Base-by-base conservation (phyloP, 1,140 invertebrate genomes). In the Drosophila truncata region DNA sequence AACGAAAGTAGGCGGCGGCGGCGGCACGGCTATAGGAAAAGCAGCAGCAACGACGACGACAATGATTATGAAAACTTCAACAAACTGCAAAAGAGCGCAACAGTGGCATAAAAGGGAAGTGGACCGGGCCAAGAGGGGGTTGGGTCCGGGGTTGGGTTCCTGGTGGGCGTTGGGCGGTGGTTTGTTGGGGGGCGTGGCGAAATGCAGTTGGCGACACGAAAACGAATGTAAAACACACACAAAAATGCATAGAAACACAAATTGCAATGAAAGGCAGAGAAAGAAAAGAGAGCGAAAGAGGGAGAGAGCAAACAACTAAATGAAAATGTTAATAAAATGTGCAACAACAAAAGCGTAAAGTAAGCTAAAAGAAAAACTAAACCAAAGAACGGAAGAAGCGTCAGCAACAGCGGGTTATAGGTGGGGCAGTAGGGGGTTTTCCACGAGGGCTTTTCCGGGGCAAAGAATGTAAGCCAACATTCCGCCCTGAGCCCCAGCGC, bases 261-360 rank as follows among this genome's bases (percentile, higher is more conserved):
- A 88, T 88, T 88, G 84, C 84, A 88, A 88, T 88, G 84, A 88
- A 81, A 88, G 58, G 33, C 33, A 58, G 55, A 41, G n/a, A 23
- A 35, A 58, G 41, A 29, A n/a, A 10, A 27, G 46, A 29, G 47
- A 33, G 71, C 23, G 46, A 39, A 66, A 57, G 42, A 41, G 54
- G n/a, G n/a, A 42, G 49, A 46, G 55, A 39, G 55, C 33, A 64
- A 41, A 55, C 76, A 80, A 80, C 84, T 87, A 88, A 88, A 88
- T 88, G 84, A 90, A 88, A 88, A 88, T 88, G 84, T 88, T 88
- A 88, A 88, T 90, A 88, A 90, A 88, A 88, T 88, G 84, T 88
- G 84, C 81, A 82, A 76, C 70, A 84, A 80, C 35, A 79, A 75
- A 80, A 78, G 78, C 50, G 61, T 63, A 77, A 84, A 84, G 77